A percentile compares a stretch with the other conserved stretches of the same genome.
Conservation (phyloP, 2,888 invertebrate species). For the Microctonus aethiopoides region DNA sequence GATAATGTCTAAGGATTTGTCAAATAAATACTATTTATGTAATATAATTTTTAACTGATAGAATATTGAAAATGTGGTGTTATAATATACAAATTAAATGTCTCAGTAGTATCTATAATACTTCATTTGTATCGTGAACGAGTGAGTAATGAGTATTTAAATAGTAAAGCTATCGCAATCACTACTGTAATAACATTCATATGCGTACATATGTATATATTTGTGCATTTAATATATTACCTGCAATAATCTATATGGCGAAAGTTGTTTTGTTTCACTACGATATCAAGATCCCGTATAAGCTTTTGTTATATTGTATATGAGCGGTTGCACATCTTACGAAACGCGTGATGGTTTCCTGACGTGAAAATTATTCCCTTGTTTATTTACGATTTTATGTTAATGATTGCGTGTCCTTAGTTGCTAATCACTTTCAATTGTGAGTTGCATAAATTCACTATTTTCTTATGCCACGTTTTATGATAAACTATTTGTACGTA, state of each 20-base stretch:
- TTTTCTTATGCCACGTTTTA: slow-evolving; percentile 1
- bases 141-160: slow-evolving; percentile 22
- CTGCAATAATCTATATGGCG: slow-evolving; percentile 54
- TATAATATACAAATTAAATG: slow-evolving; percentile 33
- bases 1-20: not conserved
- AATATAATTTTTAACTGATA: not conserved
- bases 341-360: slow-evolving; percentile 21
- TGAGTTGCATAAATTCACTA: not conserved
- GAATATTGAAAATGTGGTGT: slow-evolving; percentile 14
- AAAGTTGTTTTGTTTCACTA: slow-evolving; percentile 58
- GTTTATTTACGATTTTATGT: slow-evolving; percentile 20
- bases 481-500: no score
- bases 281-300: slow-evolving; percentile 52
- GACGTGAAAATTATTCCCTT: slow-evolving; percentile 13
- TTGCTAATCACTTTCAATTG: slow-evolving; percentile 14
- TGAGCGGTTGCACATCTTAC: slow-evolving; percentile 39
- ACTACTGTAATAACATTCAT: slow-evolving; percentile 13
- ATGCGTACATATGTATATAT: slow-evolving; percentile 8
- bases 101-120: not conserved
- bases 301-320: slow-evolving; percentile 40
- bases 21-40: not conserved
- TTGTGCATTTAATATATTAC: not conserved
- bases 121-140: not conserved
- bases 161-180: slow-evolving; percentile 24
- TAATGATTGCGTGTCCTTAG: not conserved